These are phyloP conservation scores for Argyra leucocephala DNA, from an alignment of 2,888 invertebrate species.

Conservation along the genomic window DNA sequence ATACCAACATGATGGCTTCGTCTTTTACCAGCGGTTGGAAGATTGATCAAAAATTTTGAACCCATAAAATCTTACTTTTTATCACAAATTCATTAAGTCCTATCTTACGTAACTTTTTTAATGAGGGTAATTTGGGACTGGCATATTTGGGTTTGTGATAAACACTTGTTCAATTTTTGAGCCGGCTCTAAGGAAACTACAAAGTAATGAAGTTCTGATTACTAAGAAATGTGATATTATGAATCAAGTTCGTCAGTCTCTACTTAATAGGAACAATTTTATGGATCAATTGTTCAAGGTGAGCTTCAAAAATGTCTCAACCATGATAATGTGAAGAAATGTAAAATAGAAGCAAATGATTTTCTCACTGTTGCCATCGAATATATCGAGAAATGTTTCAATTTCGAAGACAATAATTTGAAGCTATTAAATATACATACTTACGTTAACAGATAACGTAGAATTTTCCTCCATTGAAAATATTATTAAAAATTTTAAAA, in stretches of 20 bases:
- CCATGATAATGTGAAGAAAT: background rate
- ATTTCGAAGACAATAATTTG: conserved; percentile 5
- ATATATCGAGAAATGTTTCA: conserved; percentile 4
- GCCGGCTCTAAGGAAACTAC: background rate
- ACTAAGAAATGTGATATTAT: conserved; percentile 6
- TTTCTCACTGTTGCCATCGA: no score
- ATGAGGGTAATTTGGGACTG: conserved; percentile 2
- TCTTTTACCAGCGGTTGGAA: conserved; percentile 9
- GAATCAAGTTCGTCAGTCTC: conserved; percentile 7
- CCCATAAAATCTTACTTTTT: conserved; percentile 12
- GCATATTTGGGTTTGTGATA: conserved; percentile 9
- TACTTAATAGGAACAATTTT: conserved; percentile 4
- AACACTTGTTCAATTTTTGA: background rate
- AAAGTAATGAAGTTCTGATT: conserved; percentile 7
- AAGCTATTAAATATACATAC: background rate
- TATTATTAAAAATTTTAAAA: conserved; percentile 2
- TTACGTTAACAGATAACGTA: conserved; percentile 2
- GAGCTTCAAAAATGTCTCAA: conserved; percentile 8
- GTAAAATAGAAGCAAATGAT: no score
- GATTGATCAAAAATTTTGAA: conserved; percentile 13
- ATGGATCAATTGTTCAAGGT: conserved; percentile 4
- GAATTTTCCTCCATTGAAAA: conserved; percentile 4
- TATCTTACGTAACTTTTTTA: background rate
- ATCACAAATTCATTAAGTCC: background rate
- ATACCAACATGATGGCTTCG: conserved; percentile 11